Evolutionary conservation across 37 sponge, comb jelly and placozoan genomes (phyloP).

Genomic region (Beroe forskalii): DNA sequence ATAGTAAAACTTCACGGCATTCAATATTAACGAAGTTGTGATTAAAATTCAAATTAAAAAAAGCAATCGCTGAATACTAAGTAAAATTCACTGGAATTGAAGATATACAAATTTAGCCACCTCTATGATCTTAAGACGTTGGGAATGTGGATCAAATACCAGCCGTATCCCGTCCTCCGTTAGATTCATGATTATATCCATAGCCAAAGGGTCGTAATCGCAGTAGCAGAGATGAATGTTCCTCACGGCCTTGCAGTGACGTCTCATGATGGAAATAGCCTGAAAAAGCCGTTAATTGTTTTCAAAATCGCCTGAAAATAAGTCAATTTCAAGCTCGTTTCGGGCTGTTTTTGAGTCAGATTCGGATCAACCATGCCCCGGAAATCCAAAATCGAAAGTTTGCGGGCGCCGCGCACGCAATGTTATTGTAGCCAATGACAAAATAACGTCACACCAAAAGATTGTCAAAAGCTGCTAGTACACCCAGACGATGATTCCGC

Average conservation of each 20-base stretch:
- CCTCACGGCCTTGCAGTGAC: constrained; percentile 68
- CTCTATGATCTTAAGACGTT: constrained; percentile 90
- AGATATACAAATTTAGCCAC: constrained; percentile 47
- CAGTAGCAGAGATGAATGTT: constrained; percentile 75
- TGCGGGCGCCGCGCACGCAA: not conserved
- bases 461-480: not conserved
- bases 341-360: not conserved
- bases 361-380: too few relatives aligned
- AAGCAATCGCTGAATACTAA: too few relatives aligned
- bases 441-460: not conserved
- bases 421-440: not conserved
- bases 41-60: too few relatives aligned
- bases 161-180: constrained; percentile 81
- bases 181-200: constrained; percentile 80
- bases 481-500: too few relatives aligned
- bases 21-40: too few relatives aligned
- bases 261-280: constrained; percentile 74
- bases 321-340: constrained; percentile 75
- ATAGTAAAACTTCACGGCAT: too few relatives aligned
- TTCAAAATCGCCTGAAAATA: too few relatives aligned
- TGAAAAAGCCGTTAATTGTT: constrained; percentile 47
- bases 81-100: not conserved
- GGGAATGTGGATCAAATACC: constrained; percentile 78
- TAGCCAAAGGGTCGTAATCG: constrained; percentile 79
- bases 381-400: too few relatives aligned